Conservation (phyloP, 2,113 vertebrate species). For the Saccopteryx bilineata region DNA sequence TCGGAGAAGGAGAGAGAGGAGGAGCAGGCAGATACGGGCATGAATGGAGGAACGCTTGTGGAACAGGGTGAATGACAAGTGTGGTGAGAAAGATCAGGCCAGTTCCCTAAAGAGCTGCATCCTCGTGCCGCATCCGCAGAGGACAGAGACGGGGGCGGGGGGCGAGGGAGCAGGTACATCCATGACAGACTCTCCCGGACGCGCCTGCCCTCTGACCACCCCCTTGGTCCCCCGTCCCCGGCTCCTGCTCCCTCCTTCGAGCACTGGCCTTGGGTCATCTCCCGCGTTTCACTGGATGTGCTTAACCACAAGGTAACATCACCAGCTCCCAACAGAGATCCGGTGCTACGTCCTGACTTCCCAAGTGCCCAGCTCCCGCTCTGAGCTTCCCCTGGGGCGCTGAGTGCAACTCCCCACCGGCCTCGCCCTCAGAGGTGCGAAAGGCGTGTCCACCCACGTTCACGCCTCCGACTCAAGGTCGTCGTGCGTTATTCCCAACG, state of each 20-base stretch:
- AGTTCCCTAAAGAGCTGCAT: neutral
- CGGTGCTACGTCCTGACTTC: neutral
- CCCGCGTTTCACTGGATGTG: fast-evolving
- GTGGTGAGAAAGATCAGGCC: neutral
- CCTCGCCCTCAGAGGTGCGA: neutral
- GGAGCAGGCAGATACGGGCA: neutral
- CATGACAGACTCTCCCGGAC: neutral
- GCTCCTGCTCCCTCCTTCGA: neutral
- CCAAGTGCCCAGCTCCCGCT: neutral
- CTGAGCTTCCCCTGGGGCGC: neutral
- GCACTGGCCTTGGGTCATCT: neutral
- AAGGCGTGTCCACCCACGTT: neutral
- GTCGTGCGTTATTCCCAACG: neutral
- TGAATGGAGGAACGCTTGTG: neutral
- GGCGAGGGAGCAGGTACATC: neutral
- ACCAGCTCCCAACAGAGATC: neutral
- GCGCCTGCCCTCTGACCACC: too few relatives aligned
- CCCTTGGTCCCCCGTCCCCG: neutral
- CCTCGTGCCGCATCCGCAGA: neutral
- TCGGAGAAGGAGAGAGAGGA: neutral
- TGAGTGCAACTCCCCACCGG: neutral
- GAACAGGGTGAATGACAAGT: neutral
- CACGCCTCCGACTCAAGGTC: neutral
- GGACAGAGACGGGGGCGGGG: neutral
- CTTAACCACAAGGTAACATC: neutral